Evolutionary conservation across 2,888 invertebrate species (phyloP).

Genomic region (Zygothrica quintamaculata): DNA sequence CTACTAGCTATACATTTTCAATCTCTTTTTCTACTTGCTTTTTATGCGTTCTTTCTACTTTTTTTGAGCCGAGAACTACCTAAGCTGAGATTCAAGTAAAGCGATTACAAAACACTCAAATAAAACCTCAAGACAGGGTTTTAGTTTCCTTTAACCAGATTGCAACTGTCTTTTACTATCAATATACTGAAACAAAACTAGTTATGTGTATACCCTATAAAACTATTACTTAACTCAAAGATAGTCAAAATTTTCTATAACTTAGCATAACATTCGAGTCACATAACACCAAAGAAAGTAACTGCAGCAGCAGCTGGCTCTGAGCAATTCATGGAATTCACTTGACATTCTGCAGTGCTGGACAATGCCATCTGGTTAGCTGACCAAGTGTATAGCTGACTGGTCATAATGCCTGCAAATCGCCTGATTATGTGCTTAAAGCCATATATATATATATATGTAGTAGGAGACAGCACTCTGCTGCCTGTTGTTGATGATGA

Average conservation of each 20-base stretch:
- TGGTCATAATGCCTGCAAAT: conserved; percentile 73
- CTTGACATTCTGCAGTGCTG: conserved; percentile 30
- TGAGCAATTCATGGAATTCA: too few species aligned
- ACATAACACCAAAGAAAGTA: too few species aligned
- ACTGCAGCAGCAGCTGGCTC: too few species aligned
- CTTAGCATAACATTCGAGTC: too few species aligned
- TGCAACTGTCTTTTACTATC: conserved; percentile 7
- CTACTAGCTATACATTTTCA: too few species aligned
- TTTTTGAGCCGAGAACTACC: neutral
- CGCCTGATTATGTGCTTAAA: conserved; percentile 72
- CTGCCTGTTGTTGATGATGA: conserved; percentile 49
- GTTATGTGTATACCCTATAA: neutral
- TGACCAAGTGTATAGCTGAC: conserved; percentile 17
- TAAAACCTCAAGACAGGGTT: conserved; percentile 13
- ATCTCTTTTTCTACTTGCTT: too few species aligned
- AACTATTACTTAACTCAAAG: too few species aligned
- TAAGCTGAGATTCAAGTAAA: conserved; percentile 21
- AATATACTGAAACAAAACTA: too few species aligned
- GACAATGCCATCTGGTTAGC: conserved; percentile 22
- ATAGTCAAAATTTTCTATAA: too few species aligned
- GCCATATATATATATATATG: conserved; percentile 36
- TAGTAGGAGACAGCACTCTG: conserved; percentile 8
- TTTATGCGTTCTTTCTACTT: conserved; percentile 4
- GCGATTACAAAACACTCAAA: conserved; percentile 7
- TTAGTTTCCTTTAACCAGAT: conserved; percentile 36